Percentiles rank a stretch among this genome's conserved stretches.
Conservation (phyloP, 2,797 vertebrate species). For the Mallotus villosus region DNA sequence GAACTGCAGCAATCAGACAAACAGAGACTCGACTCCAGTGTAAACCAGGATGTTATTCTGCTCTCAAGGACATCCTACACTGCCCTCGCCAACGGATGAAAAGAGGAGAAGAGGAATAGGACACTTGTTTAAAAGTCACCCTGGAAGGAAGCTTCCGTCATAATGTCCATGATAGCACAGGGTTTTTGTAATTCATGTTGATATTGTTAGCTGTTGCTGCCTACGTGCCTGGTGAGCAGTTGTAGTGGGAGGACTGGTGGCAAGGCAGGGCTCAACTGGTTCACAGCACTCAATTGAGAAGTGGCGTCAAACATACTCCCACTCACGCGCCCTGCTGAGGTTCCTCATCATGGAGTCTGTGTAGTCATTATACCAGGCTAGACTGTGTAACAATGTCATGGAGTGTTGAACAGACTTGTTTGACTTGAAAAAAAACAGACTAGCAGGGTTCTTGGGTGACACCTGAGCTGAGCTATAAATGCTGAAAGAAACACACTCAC, state of each 20-base stretch:
- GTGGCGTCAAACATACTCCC: not conserved
- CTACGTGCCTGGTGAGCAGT: slow-evolving; percentile 22
- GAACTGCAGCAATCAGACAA: slow-evolving; percentile 53
- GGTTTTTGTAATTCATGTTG: not conserved
- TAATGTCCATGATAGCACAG: no score
- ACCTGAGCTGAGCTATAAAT: slow-evolving; percentile 6
- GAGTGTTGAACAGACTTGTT: slow-evolving; percentile 36
- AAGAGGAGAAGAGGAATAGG: slow-evolving; percentile 50
- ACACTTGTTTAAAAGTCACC: slow-evolving; percentile 62
- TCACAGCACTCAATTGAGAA: slow-evolving; percentile 52
- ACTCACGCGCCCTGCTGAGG: not conserved
- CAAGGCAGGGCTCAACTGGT: slow-evolving; percentile 27
- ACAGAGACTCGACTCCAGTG: slow-evolving; percentile 48
- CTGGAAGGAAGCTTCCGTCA: slow-evolving; percentile 54
- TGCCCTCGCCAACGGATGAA: slow-evolving; percentile 47
- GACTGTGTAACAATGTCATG: not conserved
- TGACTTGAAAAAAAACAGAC: slow-evolving; percentile 11
- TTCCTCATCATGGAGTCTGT: slow-evolving; percentile 26
- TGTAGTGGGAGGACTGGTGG: slow-evolving; percentile 8
- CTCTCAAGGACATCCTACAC: slow-evolving; percentile 64
- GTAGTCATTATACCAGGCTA: slow-evolving; percentile 25
- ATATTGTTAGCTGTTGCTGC: not conserved
- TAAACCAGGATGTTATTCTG: slow-evolving; percentile 73
- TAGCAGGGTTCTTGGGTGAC: slow-evolving; percentile 4
- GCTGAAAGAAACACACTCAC: not conserved